Evolutionary conservation across 2,888 invertebrate species (phyloP).

Genomic region (Phlogophora meticulosa): DNA sequence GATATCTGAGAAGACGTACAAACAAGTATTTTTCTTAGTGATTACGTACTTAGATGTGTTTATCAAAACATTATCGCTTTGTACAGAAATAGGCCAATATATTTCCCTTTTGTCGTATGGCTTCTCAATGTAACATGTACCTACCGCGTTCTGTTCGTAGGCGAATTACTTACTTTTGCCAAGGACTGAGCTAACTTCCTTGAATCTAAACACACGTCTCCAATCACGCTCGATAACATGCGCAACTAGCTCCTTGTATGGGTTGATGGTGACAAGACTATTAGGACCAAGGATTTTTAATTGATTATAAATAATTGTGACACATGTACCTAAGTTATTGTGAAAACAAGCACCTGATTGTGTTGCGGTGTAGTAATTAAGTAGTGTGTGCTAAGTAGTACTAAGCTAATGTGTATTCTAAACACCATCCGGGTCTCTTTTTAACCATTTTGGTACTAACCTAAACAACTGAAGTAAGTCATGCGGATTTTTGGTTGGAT

Average conservation of each 20-base stretch:
- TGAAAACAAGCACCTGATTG: not conserved
- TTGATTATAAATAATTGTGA: not conserved
- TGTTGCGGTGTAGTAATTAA: not conserved
- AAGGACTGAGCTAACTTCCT: conserved; percentile 76
- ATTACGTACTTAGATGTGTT: conserved; percentile 34
- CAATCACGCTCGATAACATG: conserved; percentile 55
- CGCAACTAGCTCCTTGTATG: conserved; percentile 56
- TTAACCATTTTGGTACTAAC: too few species aligned
- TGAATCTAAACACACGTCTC: conserved; percentile 71
- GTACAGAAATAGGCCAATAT: conserved; percentile 73
- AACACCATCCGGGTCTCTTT: too few species aligned
- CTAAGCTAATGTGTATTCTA: not conserved
- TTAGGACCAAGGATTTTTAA: not conserved
- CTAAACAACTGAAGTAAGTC: too few species aligned
- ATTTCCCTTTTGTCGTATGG: conserved; percentile 67
- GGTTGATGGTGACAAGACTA: conserved; percentile 32
- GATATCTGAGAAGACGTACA: conserved; percentile 17
- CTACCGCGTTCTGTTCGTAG: conserved; percentile 63
- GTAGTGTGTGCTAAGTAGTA: not conserved
- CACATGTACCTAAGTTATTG: too few species aligned
- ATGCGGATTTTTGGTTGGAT: too few species aligned
- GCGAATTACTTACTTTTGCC: conserved; percentile 71
- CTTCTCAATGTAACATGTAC: conserved; percentile 74
- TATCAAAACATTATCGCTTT: conserved; percentile 49
- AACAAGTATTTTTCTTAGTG: conserved; percentile 29